Conservation (phyloP, 2,113 vertebrate genomes). For the Sardina pilchardus region DNA sequence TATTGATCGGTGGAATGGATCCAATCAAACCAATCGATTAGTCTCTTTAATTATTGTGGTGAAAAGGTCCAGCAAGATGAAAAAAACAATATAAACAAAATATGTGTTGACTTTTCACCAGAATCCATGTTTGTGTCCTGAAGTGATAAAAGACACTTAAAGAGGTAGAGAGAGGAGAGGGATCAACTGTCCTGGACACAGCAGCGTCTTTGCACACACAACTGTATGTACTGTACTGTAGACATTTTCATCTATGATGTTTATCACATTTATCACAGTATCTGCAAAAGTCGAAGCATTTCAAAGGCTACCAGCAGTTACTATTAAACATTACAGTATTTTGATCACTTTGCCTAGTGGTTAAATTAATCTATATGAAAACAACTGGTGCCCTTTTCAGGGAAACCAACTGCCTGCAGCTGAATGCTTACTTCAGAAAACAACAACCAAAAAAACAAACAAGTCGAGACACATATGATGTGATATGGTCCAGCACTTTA, state of each 20-base stretch:
- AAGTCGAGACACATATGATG: neutral
- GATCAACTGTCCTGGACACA: too few relatives aligned
- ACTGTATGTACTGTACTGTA: too few relatives aligned
- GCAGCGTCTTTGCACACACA: too few relatives aligned
- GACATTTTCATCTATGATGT: too few relatives aligned
- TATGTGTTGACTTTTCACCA: neutral
- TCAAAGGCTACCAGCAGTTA: too few relatives aligned
- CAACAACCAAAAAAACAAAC: neutral
- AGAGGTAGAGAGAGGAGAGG: too few relatives aligned
- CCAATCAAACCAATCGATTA: neutral
- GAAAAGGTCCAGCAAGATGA: neutral
- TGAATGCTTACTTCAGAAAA: neutral
- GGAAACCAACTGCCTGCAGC: neutral
- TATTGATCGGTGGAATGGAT: neutral
- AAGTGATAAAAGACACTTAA: too few relatives aligned
- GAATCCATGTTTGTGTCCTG: neutral
- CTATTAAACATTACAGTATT: too few relatives aligned
- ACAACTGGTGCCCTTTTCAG: too few relatives aligned
- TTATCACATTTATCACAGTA: too few relatives aligned
- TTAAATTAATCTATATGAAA: neutral
- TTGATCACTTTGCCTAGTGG: neutral
- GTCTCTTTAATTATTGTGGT: neutral
- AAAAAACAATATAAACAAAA: neutral
- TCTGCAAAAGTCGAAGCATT: too few relatives aligned
- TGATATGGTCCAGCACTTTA: constrained; percentile 66